A percentile compares a stretch with the other conserved stretches of the same genome.
These are phyloP conservation scores for Lerema accius DNA, from an alignment of 1,140 invertebrate genomes.

Conservation along the genomic window DNA sequence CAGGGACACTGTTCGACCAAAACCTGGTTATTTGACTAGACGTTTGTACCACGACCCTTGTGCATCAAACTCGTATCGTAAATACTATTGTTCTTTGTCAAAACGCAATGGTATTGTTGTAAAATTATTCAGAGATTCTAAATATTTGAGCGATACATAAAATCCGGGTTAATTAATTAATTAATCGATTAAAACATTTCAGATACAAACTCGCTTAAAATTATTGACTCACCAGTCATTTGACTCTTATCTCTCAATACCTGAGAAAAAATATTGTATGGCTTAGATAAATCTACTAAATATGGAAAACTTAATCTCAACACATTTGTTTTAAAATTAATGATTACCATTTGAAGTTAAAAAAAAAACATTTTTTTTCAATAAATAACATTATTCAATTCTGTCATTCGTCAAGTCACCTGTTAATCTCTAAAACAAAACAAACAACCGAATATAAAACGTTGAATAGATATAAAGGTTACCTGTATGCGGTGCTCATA, in stretches of 20 bases:
- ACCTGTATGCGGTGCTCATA: slow-evolving; percentile 77
- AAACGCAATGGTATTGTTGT: slow-evolving; percentile 25
- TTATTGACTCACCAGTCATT: slow-evolving; percentile 44
- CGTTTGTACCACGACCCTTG: slow-evolving; percentile 26
- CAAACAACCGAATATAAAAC: too few relatives aligned
- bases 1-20: slow-evolving; percentile 34
- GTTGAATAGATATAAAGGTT: slow-evolving; percentile 2
- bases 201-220: slow-evolving; percentile 35
- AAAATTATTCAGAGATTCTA: slow-evolving; percentile 40
- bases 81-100: slow-evolving; percentile 38
- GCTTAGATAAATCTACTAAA: too few relatives aligned
- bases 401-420: too few relatives aligned
- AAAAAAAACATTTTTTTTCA: too few relatives aligned
- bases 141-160: slow-evolving; percentile 48
- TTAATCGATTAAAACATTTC: slow-evolving; percentile 26
- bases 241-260: slow-evolving; percentile 43
- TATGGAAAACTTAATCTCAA: too few relatives aligned
- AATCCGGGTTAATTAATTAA: slow-evolving; percentile 43
- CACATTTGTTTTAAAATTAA: too few relatives aligned
- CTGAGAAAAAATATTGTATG: slow-evolving; percentile 32
- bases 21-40: slow-evolving; percentile 52
- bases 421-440: too few relatives aligned
- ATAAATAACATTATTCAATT: too few relatives aligned
- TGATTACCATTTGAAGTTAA: too few relatives aligned
- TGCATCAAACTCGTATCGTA: slow-evolving; percentile 12